Evolutionary conservation across 2,888 invertebrate genomes (phyloP).

Genomic region (Lathronympha strigana): DNA sequence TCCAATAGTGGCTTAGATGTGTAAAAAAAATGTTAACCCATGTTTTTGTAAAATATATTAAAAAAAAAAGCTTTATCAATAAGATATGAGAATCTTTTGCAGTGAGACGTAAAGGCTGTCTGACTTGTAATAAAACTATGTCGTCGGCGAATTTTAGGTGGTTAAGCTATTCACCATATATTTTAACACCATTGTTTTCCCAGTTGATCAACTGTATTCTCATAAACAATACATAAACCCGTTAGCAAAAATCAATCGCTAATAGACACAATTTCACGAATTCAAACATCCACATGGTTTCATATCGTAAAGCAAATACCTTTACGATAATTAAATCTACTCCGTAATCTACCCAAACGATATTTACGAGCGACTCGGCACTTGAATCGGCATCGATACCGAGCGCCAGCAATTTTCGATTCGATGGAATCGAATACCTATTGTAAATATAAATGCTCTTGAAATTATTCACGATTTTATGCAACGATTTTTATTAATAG

Average conservation of each 20-base stretch:
- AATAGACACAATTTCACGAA: not conserved
- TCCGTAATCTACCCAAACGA: conserved; percentile 17
- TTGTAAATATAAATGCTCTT: not conserved
- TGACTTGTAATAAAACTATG: too few species aligned
- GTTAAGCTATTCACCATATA: too few species aligned
- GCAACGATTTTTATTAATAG: not conserved
- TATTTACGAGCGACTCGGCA: conserved; percentile 27
- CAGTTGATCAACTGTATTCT: too few species aligned
- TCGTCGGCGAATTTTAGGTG: too few species aligned
- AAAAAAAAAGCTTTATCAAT: too few species aligned
- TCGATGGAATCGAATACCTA: not conserved
- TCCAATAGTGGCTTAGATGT: too few species aligned
- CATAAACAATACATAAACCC: too few species aligned
- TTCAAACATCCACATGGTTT: conserved; percentile 1
- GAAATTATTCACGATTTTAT: conserved; percentile 3
- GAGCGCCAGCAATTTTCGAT: conserved; percentile 18
- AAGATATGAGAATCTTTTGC: too few species aligned
- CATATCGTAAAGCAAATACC: conserved; percentile 3
- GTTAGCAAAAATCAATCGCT: not conserved
- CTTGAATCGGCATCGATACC: conserved; percentile 9
- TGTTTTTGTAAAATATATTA: too few species aligned
- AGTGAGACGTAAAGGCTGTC: too few species aligned
- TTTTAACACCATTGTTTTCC: too few species aligned
- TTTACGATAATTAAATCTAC: conserved; percentile 7
- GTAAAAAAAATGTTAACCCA: too few species aligned